phyloP scores from a whole-genome alignment of 2,888 invertebrate species.

The Crematogaster levior region DNA sequence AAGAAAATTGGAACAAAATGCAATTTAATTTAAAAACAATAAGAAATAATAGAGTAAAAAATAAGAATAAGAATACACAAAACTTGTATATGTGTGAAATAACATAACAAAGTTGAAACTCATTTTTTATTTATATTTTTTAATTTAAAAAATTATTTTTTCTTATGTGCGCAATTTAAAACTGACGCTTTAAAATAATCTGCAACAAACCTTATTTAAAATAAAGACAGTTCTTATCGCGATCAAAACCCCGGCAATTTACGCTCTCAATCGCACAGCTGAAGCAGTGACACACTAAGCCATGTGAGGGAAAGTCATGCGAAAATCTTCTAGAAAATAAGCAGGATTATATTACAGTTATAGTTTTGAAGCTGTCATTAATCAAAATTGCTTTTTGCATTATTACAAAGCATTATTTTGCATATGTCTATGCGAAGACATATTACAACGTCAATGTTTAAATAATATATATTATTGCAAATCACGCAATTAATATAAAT shows the following conservation, averaged over 20 bases:
- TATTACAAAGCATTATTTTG: not conserved
- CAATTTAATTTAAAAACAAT: not conserved
- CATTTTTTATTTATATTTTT: not conserved
- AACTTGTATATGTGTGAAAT: too few species aligned
- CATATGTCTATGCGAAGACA: not conserved
- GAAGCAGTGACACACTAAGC: slow-evolving; percentile 1
- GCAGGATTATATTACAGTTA: not conserved
- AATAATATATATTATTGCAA: not conserved
- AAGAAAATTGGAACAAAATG: too few species aligned
- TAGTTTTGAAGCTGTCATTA: not conserved
- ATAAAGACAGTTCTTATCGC: slow-evolving; percentile 14
- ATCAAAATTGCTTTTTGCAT: slow-evolving; percentile 4
- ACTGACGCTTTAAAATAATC: not conserved
- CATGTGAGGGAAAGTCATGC: slow-evolving; percentile 25
- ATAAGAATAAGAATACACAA: not conserved
- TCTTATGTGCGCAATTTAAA: not conserved
- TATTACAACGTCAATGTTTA: not conserved
- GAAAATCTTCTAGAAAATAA: slow-evolving; percentile 32
- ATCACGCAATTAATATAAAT: not conserved
- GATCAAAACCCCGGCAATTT: slow-evolving; percentile 26
- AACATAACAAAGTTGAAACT: too few species aligned
- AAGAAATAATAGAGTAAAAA: not conserved
- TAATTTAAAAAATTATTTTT: not conserved
- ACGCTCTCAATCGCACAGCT: slow-evolving; percentile 19
- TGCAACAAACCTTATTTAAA: slow-evolving; percentile 22